These are phyloP conservation scores for Sinodicranocentrus sp. DNA, from an alignment of 2,888 invertebrate species.

Conservation along the genomic window DNA sequence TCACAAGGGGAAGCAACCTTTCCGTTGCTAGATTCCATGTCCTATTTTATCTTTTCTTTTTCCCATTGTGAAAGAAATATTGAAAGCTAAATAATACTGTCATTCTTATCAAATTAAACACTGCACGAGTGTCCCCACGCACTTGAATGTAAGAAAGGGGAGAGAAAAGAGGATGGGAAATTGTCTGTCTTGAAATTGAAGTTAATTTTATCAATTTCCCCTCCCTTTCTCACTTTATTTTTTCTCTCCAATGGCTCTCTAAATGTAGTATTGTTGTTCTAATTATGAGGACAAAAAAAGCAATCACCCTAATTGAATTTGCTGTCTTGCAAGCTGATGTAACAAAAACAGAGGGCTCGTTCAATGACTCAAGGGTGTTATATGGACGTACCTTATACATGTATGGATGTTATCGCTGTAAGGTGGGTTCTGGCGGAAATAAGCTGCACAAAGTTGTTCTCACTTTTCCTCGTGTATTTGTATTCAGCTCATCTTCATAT, in stretches of 20 bases:
- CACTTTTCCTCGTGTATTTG: neutral
- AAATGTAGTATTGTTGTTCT: neutral
- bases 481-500: neutral
- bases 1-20: neutral
- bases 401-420: too few relatives aligned
- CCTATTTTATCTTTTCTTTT: neutral
- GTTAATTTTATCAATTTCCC: neutral
- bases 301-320: slow-evolving; percentile 59
- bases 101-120: too few relatives aligned
- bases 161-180: neutral
- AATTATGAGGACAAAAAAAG: slow-evolving; percentile 35
- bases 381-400: too few relatives aligned
- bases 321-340: neutral
- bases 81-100: too few relatives aligned
- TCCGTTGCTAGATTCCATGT: neutral
- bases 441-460: neutral
- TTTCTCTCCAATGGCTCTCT: neutral
- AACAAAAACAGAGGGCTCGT: neutral
- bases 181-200: neutral
- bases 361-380: neutral
- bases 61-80: neutral
- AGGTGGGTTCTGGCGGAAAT: neutral
- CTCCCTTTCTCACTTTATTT: neutral
- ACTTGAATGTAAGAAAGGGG: too few relatives aligned
- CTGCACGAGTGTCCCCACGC: too few relatives aligned